A percentile compares a stretch with the other conserved stretches of the same genome.
Conservation (phyloP, 2,888 invertebrate species). For the Zaprionus lineosus region DNA sequence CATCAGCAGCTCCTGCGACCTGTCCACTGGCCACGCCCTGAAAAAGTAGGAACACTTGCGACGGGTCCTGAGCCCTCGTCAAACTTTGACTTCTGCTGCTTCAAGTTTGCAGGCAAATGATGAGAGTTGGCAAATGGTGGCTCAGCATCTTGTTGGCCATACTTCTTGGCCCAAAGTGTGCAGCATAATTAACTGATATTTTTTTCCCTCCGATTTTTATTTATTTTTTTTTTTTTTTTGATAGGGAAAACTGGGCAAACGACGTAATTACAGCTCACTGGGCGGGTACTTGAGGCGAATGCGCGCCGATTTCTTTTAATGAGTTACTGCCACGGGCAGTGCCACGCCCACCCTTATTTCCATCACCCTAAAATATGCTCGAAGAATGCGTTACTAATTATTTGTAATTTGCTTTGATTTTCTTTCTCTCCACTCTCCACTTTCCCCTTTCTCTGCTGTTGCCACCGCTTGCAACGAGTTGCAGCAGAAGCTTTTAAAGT, state of each 20-base stretch:
- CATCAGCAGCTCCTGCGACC: slow-evolving; percentile 1
- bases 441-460: background rate
- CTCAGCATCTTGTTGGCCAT: slow-evolving; percentile 22
- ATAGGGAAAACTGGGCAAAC: slow-evolving; percentile 23
- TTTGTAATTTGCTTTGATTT: slow-evolving; percentile 72
- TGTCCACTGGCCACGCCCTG: slow-evolving; percentile 34
- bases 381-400: slow-evolving; percentile 62
- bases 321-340: slow-evolving; percentile 48
- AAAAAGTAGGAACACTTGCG: slow-evolving; percentile 1
- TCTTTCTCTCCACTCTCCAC: background rate
- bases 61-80: slow-evolving; percentile 18
- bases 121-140: slow-evolving; percentile 17
- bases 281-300: slow-evolving; percentile 29
- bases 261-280: slow-evolving; percentile 57
- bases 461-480: background rate
- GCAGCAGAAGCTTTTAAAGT: slow-evolving; percentile 38
- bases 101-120: slow-evolving; percentile 8
- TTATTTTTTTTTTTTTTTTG: slow-evolving; percentile 3
- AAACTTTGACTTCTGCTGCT: slow-evolving; percentile 43
- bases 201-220: no score
- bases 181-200: slow-evolving; percentile 56
- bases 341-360: slow-evolving; percentile 18
- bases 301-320: slow-evolving; percentile 50
- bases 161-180: slow-evolving; percentile 24
- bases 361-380: slow-evolving; percentile 17